Base-by-base conservation (phyloP, 2,113 vertebrate genomes). In the Gasterosteus nipponicus region DNA sequence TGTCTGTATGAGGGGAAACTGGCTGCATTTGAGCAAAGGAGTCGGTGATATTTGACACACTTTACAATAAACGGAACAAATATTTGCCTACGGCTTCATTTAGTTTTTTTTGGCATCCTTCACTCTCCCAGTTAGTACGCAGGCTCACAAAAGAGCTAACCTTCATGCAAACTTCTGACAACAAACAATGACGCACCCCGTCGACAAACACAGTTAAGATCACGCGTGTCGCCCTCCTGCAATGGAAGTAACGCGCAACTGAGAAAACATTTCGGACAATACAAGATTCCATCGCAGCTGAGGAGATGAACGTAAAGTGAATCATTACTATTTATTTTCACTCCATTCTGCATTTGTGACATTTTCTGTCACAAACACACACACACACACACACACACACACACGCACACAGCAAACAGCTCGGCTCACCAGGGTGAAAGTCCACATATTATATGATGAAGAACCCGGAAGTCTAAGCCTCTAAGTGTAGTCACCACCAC, bases 371-470 rank as follows among this genome's bases (percentile, higher is more conserved):
- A 38, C 39, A 44, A 44, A 29, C 33, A 31, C 66, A 47, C 64
- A 12, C 60, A 61, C 29, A 41, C 26, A 15, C 56, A 77, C 63
- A 73, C 49, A 80, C 68, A 69, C 39, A 49, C 29, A 73, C 66
- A 69, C 19, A 46, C 31, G 9, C 42, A 74, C 60, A 75, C 42
- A 82, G 64, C 75, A 90, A 81, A 87, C 77, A 84, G 35, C 73
- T 82, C 68, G 35, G 53, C 68, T 84, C 67, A 75, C 54, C 5
- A 2, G 71, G 90, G 85, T 83, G 83, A 91, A 93, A 91, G 89
- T 91, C 85, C 89, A 91, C 38, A 44, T 54, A 66, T 85, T 86
- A 79, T 84, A 87, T 80, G 85, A 87, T 22, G 0, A 69, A 67
- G 35, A 77, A 87, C 75, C 87, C 73, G 88, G 87, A 92, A 86